These are phyloP conservation scores for Valencia hispanica DNA, from an alignment of 2,797 vertebrate genomes.

Conservation along the genomic window DNA sequence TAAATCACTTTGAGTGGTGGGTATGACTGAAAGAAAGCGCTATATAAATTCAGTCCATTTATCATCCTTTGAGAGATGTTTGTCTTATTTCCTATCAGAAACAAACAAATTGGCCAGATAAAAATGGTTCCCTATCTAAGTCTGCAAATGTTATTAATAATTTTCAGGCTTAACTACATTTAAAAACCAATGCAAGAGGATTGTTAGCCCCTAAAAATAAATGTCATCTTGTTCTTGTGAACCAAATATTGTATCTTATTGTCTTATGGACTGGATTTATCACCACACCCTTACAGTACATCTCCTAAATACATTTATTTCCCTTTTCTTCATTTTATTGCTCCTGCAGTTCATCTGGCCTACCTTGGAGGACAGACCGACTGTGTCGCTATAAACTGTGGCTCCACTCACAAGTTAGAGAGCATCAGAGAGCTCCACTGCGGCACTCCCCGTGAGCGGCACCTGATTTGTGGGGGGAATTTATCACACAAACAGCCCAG, in stretches of 20 bases:
- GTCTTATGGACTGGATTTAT: neutral
- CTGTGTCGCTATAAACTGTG: slow-evolving; percentile 59
- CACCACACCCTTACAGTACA: neutral
- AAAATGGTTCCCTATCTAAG: neutral
- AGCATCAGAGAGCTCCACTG: slow-evolving; percentile 60
- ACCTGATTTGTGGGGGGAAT: slow-evolving; percentile 77
- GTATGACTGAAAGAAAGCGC: too few relatives aligned
- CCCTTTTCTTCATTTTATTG: slow-evolving; percentile 9
- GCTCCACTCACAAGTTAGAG: slow-evolving; percentile 55
- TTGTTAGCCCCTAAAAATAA: neutral
- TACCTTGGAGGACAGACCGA: neutral
- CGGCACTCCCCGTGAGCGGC: slow-evolving; percentile 67
- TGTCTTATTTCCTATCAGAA: neutral
- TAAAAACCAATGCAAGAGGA: neutral
- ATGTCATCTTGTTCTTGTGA: neutral
- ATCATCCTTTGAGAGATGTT: neutral
- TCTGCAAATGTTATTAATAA: neutral
- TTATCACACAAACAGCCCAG: slow-evolving; percentile 80
- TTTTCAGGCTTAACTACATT: neutral
- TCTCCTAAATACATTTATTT: slow-evolving; percentile 1
- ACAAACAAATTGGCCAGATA: neutral
- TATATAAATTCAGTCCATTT: too few relatives aligned
- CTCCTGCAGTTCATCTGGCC: slow-evolving; percentile 5
- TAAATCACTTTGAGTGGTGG: too few relatives aligned
- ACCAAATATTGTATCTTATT: neutral